Percentiles rank a stretch among this genome's conserved stretches.
Evolutionary conservation across 2,797 vertebrate genomes (phyloP).

Genomic region (Setipinna tenuifilis): DNA sequence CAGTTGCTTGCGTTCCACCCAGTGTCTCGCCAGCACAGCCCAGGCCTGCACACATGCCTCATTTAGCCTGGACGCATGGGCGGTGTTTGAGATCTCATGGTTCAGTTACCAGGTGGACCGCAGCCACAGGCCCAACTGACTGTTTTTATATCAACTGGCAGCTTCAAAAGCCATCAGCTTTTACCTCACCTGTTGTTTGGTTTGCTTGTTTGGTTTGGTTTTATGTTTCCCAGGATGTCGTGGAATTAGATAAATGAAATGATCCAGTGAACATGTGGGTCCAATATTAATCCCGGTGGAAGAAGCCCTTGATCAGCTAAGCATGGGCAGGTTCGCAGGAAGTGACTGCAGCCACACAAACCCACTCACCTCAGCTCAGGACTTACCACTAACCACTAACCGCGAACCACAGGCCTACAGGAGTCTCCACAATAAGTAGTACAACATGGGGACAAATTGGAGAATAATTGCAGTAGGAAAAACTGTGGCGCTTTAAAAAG

Average conservation of each 20-base stretch:
- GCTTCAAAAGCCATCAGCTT: slow-evolving; percentile 42
- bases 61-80: neutral
- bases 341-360: neutral
- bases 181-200: slow-evolving; percentile 35
- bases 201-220: slow-evolving; percentile 33
- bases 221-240: slow-evolving; percentile 31
- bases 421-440: neutral
- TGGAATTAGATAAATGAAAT: slow-evolving; percentile 47
- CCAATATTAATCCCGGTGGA: slow-evolving; percentile 47
- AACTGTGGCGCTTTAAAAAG: too few relatives aligned
- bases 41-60: neutral
- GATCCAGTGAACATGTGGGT: slow-evolving; percentile 41
- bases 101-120: slow-evolving; percentile 54
- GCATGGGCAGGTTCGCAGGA: slow-evolving; percentile 29
- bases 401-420: neutral
- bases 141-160: neutral
- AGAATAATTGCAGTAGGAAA: too few relatives aligned
- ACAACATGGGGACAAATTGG: too few relatives aligned
- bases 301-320: slow-evolving; percentile 45
- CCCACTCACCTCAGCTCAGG: neutral
- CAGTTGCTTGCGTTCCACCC: too few relatives aligned
- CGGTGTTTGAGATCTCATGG: slow-evolving; percentile 54
- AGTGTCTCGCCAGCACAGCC: too few relatives aligned
- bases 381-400: neutral
- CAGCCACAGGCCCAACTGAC: slow-evolving; percentile 38